phyloP scores from a whole-genome alignment of 2,888 invertebrate genomes.

The Helleia helle region DNA sequence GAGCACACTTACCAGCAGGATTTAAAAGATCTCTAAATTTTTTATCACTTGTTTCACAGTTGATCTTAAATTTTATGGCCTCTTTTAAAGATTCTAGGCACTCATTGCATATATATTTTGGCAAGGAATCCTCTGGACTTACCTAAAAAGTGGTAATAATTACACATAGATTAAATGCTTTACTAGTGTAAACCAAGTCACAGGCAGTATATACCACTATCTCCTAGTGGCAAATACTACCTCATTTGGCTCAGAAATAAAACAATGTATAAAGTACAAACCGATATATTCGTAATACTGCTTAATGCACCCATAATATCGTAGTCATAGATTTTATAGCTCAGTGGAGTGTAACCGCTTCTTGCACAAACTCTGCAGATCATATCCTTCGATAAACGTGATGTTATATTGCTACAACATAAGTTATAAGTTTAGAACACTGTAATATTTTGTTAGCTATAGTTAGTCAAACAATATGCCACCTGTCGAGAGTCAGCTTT shows the following conservation, averaged over 20 bases:
- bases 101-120: slow-evolving; percentile 57
- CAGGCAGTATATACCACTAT: too few species aligned
- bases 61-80: slow-evolving; percentile 48
- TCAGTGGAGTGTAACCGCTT: slow-evolving; percentile 47
- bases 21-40: slow-evolving; percentile 54
- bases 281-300: slow-evolving; percentile 50
- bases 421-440: too few species aligned
- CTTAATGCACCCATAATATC: slow-evolving; percentile 51
- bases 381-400: slow-evolving; percentile 43
- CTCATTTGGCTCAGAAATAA: too few species aligned
- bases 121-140: slow-evolving; percentile 50
- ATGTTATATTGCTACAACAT: slow-evolving; percentile 36
- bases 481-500: slow-evolving; percentile 37
- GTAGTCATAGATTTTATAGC: slow-evolving; percentile 46
- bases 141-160: slow-evolving; percentile 55
- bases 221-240: too few species aligned
- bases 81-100: slow-evolving; percentile 50
- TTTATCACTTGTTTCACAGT: slow-evolving; percentile 51
- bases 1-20: slow-evolving; percentile 59
- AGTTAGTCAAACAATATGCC: not conserved
- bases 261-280: too few species aligned
- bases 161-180: too few species aligned
- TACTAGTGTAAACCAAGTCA: too few species aligned
- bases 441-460: too few species aligned
- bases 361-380: slow-evolving; percentile 59